Conservation (phyloP, 2,797 vertebrate species). For the Moxostoma hubbsi region DNA sequence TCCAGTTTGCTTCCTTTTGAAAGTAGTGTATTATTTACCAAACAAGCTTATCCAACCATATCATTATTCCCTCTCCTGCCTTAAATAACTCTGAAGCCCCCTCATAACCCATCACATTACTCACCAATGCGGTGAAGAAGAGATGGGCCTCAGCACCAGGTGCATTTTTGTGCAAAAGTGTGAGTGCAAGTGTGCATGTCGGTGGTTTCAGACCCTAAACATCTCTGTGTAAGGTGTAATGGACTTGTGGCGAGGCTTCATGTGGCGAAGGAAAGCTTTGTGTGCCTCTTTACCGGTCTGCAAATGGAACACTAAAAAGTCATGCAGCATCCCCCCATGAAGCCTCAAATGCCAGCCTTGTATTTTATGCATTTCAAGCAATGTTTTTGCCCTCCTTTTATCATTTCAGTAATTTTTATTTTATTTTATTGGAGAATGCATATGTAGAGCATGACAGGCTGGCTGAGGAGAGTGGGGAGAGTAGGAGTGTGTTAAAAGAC, state of each 20-base stretch:
- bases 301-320: conserved; percentile 60
- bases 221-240: conserved; percentile 42
- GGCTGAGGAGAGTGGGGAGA: conserved; percentile 63
- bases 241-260: conserved; percentile 46
- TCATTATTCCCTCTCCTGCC: conserved; percentile 30
- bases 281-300: conserved; percentile 55
- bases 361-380: conserved; percentile 58
- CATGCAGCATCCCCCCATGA: conserved; percentile 34
- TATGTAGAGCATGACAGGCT: conserved; percentile 63
- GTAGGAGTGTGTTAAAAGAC: conserved; percentile 72
- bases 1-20: conserved; percentile 46
- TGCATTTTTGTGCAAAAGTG: conserved; percentile 35
- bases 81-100: conserved; percentile 39
- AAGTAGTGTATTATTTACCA: conserved; percentile 52
- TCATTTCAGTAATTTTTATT: background rate
- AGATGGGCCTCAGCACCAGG: conserved; percentile 40
- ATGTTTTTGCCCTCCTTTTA: conserved; percentile 45
- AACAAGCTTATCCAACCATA: conserved; percentile 45
- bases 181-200: background rate
- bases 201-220: background rate
- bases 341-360: conserved; percentile 54
- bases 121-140: conserved; percentile 31
- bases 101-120: conserved; percentile 30
- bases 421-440: conserved; percentile 52
- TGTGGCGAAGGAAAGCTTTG: conserved; percentile 40